Evolutionary conservation across 2,797 vertebrate genomes (phyloP), one percentile per base, ranked within the genome.

Genomic region (Glossophaga mutica): DNA sequence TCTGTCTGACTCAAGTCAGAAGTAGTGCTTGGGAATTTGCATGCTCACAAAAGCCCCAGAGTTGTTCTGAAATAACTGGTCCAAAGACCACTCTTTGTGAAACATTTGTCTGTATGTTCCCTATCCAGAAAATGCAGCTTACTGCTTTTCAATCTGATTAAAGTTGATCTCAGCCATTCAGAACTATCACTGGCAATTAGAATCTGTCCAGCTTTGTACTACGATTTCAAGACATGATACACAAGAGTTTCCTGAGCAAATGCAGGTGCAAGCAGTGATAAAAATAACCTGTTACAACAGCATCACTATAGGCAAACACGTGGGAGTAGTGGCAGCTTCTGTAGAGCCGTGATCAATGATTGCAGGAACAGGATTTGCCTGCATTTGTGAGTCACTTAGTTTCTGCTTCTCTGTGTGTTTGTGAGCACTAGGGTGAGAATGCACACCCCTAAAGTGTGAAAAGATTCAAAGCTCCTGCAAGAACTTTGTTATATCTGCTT

Each of bases 131-230:
- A 98, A 97, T 94, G 94, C 92, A 98, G 95, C 88, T 98, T 97
- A 97, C 91, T 98, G 98, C 97, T 98, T 98, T 93, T 97, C 97
- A 98, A 95, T 94, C 97, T 98, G 98, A 98, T 98, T 97, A 98
- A 62, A 97, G 96, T 96, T 96, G 96, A 98, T 97, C 96, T 97
- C 96, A 97, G 94, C 97, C 97, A 95, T 97, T 96, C 94, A 96
- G 98, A 98, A 96, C 97, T 96, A 97, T 97, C 96, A 97, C 96
- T 96, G 88, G 95, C 97, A 98, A 98, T 98, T 97, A 98, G 97
- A 93, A 96, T 95, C 89, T 42, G 90, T 77, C 97, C 93, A 96
- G 95, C 97, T 97, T 97, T 87, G 68, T 78, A 95, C 90, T 50
- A 57, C 81, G 96, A 98, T 97, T 98, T 97, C 87, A 96, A 97